phyloP scores from a whole-genome alignment of 2,888 invertebrate genomes.

The Drosophila anceps region DNA sequence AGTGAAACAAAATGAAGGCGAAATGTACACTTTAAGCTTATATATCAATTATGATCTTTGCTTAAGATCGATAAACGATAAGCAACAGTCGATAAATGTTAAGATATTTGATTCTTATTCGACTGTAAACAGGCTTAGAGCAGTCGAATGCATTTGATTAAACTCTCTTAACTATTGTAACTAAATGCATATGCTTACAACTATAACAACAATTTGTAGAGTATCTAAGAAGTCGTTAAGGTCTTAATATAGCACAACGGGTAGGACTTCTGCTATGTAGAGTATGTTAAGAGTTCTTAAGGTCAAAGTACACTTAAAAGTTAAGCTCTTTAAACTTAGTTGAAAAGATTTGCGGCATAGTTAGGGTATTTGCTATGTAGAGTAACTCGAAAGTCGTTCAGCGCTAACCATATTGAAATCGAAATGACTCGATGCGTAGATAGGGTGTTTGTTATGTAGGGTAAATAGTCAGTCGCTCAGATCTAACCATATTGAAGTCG shows the following conservation, averaged over 20 bases:
- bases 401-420: not conserved
- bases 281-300: not conserved
- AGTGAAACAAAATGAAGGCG: not conserved
- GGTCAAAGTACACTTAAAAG: no score
- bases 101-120: not conserved
- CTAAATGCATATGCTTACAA: not conserved
- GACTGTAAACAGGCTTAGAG: not conserved
- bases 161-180: not conserved
- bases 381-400: not conserved
- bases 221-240: not conserved
- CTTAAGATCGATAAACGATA: not conserved
- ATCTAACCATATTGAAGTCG: no score
- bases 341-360: not conserved
- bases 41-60: not conserved
- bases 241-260: not conserved
- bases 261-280: not conserved
- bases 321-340: no score
- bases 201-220: not conserved
- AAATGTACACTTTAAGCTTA: not conserved
- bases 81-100: not conserved
- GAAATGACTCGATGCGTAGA: no score
- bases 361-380: not conserved
- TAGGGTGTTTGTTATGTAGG: not conserved
- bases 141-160: not conserved
- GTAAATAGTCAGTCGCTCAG: not conserved